Evolutionary conservation across 2,113 vertebrate species (phyloP).

Genomic region (Jacana jacana): DNA sequence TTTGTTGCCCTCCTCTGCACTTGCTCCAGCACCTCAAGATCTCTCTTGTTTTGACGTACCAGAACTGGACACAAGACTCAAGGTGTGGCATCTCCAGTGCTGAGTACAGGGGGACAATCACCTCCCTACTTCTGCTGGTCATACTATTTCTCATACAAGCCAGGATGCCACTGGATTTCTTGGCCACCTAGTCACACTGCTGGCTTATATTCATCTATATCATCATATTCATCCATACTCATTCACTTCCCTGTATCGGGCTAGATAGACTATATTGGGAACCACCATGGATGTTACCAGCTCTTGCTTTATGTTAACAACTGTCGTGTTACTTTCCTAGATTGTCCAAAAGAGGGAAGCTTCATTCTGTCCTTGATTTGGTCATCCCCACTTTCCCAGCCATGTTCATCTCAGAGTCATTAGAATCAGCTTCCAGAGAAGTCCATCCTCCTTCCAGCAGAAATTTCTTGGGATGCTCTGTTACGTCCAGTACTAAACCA

Average conservation of each 20-base stretch:
- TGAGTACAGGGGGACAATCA: too few relatives aligned
- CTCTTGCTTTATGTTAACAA: not conserved
- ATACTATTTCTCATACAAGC: too few relatives aligned
- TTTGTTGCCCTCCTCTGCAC: too few relatives aligned
- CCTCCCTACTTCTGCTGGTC: too few relatives aligned
- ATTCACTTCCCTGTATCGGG: fast-evolving
- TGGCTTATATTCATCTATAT: too few relatives aligned
- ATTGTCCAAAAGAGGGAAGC: not conserved
- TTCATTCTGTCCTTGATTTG: not conserved
- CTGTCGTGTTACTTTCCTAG: not conserved
- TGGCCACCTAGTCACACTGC: too few relatives aligned
- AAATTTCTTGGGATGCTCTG: not conserved
- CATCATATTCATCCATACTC: too few relatives aligned
- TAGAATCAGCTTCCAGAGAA: not conserved
- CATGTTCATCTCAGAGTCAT: not conserved
- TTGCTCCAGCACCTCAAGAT: too few relatives aligned
- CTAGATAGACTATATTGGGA: not conserved
- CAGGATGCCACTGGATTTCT: too few relatives aligned
- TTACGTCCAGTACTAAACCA: not conserved
- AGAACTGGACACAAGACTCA: too few relatives aligned
- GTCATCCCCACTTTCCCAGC: not conserved
- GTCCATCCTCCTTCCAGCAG: not conserved
- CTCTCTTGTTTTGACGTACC: too few relatives aligned
- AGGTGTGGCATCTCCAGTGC: too few relatives aligned
- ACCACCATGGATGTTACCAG: not conserved